These are phyloP conservation scores for Dicentrarchus labrax DNA, from an alignment of 2,113 vertebrate genomes.

Conservation along the genomic window DNA sequence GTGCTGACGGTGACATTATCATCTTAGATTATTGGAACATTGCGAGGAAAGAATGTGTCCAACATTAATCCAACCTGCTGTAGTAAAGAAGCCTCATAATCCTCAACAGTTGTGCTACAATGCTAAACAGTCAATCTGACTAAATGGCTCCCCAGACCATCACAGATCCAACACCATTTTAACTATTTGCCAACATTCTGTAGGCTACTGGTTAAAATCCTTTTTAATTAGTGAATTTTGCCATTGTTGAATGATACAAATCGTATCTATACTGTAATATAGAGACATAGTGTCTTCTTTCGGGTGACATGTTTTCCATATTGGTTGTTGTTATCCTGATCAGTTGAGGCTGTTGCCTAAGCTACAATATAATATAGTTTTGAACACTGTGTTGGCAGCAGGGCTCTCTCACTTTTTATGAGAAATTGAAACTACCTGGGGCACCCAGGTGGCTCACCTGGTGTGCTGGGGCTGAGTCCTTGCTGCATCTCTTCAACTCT, in stretches of 20 bases:
- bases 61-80: neutral
- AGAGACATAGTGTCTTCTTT: neutral
- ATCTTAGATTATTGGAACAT: conserved; percentile 19
- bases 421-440: no score
- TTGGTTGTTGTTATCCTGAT: neutral
- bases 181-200: conserved; percentile 8
- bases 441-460: no score
- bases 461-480: no score
- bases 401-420: no score
- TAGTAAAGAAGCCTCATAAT: conserved; percentile 25
- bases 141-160: neutral
- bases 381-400: neutral
- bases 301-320: neutral
- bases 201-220: neutral
- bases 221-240: neutral
- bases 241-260: neutral
- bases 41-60: conserved; percentile 6
- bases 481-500: no score
- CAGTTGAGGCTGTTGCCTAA: no score
- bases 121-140: neutral
- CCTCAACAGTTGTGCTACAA: neutral
- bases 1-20: conserved; percentile 10
- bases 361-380: neutral
- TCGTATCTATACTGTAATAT: neutral
- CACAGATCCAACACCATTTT: neutral